phyloP scores from a whole-genome alignment of 2,113 vertebrate genomes.

The Rousettus leschenaultii region DNA sequence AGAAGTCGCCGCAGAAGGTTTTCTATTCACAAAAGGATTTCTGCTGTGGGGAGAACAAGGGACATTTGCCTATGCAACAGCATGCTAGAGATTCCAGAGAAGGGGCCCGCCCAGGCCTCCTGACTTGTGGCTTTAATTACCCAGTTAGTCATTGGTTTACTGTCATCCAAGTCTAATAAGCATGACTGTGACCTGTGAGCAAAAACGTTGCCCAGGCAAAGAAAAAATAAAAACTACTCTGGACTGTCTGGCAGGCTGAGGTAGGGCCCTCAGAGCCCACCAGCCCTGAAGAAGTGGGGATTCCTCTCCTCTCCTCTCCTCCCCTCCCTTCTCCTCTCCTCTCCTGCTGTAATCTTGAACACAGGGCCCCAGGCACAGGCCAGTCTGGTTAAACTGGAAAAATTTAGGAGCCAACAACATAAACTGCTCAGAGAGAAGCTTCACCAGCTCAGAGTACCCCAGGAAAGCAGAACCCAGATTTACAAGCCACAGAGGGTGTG shows the following conservation, averaged over 20 bases:
- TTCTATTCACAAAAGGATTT: neutral
- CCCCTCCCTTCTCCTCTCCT: no score
- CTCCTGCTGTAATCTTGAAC: neutral
- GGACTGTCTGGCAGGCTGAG: neutral
- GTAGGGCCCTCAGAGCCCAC: neutral
- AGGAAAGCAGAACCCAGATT: neutral
- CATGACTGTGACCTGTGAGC: neutral
- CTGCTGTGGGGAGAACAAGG: neutral
- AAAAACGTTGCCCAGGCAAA: neutral
- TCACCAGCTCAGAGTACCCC: neutral
- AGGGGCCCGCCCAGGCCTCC: neutral
- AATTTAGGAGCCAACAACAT: neutral
- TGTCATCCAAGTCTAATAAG: constrained; percentile 55
- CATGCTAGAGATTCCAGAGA: neutral
- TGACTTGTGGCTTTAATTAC: constrained; percentile 55
- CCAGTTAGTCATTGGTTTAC: constrained; percentile 43
- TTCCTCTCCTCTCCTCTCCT: neutral
- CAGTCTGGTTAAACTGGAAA: constrained; percentile 36
- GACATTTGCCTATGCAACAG: neutral
- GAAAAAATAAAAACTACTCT: neutral
- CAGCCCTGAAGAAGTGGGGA: neutral
- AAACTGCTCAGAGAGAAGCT: neutral
- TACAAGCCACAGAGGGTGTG: neutral
- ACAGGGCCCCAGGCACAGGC: neutral
- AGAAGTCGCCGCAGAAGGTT: neutral